Evolutionary conservation across 1,140 invertebrate genomes (phyloP).

Genomic region (Drosophila orena): DNA sequence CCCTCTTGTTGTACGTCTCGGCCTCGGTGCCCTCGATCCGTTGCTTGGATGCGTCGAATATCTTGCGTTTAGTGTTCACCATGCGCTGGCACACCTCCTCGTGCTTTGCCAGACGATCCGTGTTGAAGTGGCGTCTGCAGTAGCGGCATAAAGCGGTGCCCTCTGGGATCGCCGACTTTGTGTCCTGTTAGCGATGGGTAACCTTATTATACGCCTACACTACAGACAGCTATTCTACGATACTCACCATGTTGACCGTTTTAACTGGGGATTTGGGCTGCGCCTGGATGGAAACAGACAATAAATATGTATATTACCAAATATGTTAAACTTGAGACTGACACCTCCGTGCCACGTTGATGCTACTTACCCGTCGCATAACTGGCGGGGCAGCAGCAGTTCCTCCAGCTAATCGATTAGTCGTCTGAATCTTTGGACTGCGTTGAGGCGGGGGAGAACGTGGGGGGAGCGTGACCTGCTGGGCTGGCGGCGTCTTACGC

Average conservation of each 20-base stretch:
- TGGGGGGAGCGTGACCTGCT: not conserved
- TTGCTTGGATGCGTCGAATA: constrained; percentile 94
- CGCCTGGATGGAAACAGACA: constrained; percentile 16
- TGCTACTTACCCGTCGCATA: constrained; percentile 26
- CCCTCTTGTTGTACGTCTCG: constrained; percentile 89
- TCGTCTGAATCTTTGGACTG: constrained; percentile 3
- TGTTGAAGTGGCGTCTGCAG: constrained; percentile 91
- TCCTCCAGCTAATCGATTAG: not conserved
- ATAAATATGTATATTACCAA: not conserved
- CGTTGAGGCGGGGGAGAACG: constrained; percentile 4
- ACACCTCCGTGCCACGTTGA: constrained; percentile 1
- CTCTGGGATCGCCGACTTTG: constrained; percentile 36
- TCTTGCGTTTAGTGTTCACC: constrained; percentile 91
- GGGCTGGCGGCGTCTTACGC: constrained; percentile 50
- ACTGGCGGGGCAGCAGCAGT: not conserved
- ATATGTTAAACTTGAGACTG: constrained; percentile 1
- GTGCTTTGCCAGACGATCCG: constrained; percentile 92
- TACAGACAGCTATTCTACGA: rapidly evolving
- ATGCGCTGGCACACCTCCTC: constrained; percentile 92
- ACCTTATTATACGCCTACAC: not conserved
- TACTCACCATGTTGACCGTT: constrained; percentile 57
- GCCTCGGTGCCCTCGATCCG: constrained; percentile 94
- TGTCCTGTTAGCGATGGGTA: not conserved
- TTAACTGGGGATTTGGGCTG: constrained; percentile 59
- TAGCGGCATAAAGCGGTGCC: constrained; percentile 87